Base-by-base conservation (phyloP, 1,140 invertebrate genomes). In the Druon quercuslanigerum region DNA sequence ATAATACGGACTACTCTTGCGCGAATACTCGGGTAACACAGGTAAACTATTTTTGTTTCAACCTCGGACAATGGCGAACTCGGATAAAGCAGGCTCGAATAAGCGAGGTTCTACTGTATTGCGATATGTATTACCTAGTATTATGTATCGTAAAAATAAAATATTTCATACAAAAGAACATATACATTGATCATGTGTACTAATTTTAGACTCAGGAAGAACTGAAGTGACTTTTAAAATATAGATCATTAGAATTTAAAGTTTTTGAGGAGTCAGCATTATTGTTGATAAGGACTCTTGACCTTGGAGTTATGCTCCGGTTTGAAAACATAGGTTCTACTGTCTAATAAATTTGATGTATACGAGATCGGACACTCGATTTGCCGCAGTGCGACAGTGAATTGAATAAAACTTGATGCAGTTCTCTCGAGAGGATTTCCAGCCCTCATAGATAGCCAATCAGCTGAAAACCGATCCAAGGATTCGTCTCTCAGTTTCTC, bases 321-420 rank as follows among this genome's bases (percentile, higher is more conserved):
- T 66, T 66, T 13, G 8, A 17, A 66, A 33, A 66, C 16, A 25
- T 2, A 33, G 25, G 13, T 66, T 6, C 14, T 16, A 40, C 46
- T 40, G 25, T 2, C 7, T 14, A 40, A 66, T 66, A 40, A n/a
- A 1, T 66, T 66, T 66, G 20, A 40, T 66, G 60, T 66, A 40
- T 46, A 46, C 33, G 60, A 66, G 13, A 40, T 12, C 40, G 60
- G 60, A 66, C 25, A 46, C 60, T 66, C 60, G 25, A 66, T 66
- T 66, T 66, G 60, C 25, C 60, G 60, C 60, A 66, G 14, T 66
- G 60, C 60, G 60, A 66, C 60, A 66, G 33, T 66, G 60, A 66
- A 66, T 66, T 66, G 60, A 66, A 66, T 66, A 66, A 33, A 66
- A 66, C 16, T 66, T 66, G 25, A 66, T 66, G 60, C 60, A 66